Conservation (phyloP, 2,113 vertebrate genomes). For the Chaetorhynchus papuensis region DNA sequence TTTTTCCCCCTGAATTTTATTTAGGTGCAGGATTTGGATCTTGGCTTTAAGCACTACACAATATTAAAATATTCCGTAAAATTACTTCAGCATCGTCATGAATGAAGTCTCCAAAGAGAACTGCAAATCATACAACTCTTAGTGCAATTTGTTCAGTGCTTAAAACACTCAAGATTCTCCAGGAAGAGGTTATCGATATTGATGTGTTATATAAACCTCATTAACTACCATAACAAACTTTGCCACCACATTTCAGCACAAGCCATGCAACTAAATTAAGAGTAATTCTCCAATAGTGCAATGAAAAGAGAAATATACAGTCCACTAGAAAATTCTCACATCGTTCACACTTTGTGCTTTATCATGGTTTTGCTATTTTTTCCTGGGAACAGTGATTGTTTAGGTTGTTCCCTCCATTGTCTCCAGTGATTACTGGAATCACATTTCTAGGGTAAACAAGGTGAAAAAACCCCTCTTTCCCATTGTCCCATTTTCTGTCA, state of each 20-base stretch:
- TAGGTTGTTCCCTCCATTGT: constrained; percentile 11
- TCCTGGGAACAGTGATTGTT: not conserved
- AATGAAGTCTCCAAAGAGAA: not conserved
- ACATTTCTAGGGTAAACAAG: constrained; percentile 45
- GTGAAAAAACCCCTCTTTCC: not conserved
- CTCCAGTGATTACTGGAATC: constrained; percentile 39
- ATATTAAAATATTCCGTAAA: not conserved
- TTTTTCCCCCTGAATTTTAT: not conserved
- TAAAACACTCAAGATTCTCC: not conserved
- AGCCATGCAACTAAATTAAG: not conserved
- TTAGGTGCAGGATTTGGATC: not conserved
- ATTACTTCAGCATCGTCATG: not conserved
- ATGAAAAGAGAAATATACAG: not conserved
- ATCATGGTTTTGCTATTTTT: not conserved
- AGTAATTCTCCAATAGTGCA: not conserved
- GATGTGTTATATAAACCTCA: not conserved
- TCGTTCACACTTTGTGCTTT: not conserved
- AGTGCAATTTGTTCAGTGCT: not conserved
- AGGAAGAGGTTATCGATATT: not conserved
- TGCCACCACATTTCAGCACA: not conserved
- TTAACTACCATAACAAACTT: not conserved
- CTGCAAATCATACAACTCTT: not conserved
- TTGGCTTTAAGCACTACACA: not conserved
- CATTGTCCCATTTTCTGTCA: constrained; percentile 16
- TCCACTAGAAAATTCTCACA: not conserved